A percentile compares a stretch with the other conserved stretches of the same genome.
Conservation (phyloP, 2,797 vertebrate species). For the Ctenosaura bakeri region DNA sequence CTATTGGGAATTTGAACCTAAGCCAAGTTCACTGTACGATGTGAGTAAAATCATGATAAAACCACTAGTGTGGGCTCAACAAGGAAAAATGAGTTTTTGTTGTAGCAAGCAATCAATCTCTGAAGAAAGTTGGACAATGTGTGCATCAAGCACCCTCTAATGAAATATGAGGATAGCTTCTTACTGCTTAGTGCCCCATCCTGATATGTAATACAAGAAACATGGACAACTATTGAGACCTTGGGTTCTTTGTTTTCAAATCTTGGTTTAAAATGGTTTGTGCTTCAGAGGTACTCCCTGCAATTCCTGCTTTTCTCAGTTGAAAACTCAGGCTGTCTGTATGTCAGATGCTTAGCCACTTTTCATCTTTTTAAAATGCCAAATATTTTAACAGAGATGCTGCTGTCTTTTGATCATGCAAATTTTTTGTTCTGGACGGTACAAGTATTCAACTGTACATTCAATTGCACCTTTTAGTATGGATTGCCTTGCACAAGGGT, state of each 20-base stretch:
- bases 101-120: not conserved
- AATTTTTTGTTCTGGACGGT: not conserved
- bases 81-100: not conserved
- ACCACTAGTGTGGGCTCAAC: not conserved
- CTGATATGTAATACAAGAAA: not conserved
- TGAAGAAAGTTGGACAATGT: not conserved
- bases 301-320: not conserved
- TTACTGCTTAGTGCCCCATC: rapidly evolving
- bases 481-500: not conserved
- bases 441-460: not conserved
- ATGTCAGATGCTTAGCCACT: not conserved
- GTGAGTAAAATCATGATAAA: not conserved
- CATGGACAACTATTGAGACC: not conserved
- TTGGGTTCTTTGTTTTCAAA: not conserved
- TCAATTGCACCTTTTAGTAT: not conserved
- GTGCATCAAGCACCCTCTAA: not conserved
- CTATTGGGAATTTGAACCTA: not conserved
- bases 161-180: not conserved
- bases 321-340: not conserved
- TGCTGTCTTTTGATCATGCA: not conserved
- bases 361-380: slow-evolving; percentile 17
- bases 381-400: not conserved
- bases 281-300: not conserved
- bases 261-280: not conserved
- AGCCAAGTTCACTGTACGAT: not conserved